Conservation (phyloP, 2,113 vertebrate species). For the Brachionichthys hirsutus region DNA sequence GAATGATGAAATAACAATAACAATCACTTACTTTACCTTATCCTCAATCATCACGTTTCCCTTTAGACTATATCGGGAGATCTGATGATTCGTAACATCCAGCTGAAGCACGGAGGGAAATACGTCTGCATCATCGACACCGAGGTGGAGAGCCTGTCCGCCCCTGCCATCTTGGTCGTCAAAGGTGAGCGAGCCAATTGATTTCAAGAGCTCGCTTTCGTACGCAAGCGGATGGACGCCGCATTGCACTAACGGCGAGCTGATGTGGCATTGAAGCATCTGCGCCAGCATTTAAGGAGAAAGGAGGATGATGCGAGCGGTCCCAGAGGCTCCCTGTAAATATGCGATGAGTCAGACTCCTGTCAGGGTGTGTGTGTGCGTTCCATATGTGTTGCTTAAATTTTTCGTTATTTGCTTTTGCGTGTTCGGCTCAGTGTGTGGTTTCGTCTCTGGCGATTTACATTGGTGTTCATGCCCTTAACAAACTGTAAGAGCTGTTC, state of each 20-base stretch:
- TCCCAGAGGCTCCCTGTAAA: constrained; percentile 16
- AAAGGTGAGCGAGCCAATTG: constrained; percentile 80
- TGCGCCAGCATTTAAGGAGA: constrained; percentile 7
- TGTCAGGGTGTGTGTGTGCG: constrained; percentile 33
- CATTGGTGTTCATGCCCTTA: constrained; percentile 65
- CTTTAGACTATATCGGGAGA: constrained; percentile 87
- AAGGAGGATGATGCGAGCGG: constrained; percentile 17
- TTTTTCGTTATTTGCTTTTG: neutral
- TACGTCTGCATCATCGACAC: constrained; percentile 91
- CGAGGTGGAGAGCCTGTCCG: constrained; percentile 88
- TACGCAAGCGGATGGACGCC: neutral
- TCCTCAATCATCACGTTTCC: constrained; percentile 16
- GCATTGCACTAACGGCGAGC: neutral
- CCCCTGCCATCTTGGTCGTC: constrained; percentile 88
- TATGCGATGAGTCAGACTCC: constrained; percentile 3
- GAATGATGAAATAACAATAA: constrained; percentile 34
- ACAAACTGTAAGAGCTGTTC: constrained; percentile 57
- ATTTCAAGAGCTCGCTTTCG: constrained; percentile 16
- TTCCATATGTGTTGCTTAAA: constrained; percentile 22
- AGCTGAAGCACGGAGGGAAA: constrained; percentile 89
- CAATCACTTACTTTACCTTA: constrained; percentile 27
- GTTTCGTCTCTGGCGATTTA: constrained; percentile 43
- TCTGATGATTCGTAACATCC: constrained; percentile 94
- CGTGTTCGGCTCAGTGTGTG: constrained; percentile 20
- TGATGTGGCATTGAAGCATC: constrained; percentile 3